phyloP scores from a whole-genome alignment of 2,888 invertebrate genomes.

The Diaphora mendica region DNA sequence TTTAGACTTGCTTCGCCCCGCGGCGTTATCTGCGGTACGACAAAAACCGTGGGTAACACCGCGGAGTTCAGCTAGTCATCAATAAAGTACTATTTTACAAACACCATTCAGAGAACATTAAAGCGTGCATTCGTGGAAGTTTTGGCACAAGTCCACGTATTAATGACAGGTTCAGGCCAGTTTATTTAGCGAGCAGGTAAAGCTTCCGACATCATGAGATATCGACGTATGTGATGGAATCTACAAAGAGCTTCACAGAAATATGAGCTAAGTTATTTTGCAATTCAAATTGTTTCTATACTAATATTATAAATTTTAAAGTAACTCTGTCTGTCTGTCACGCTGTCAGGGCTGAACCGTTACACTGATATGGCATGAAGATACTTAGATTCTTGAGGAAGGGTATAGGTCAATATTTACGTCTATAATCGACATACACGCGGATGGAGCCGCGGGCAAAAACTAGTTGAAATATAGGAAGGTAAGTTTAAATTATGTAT shows the following conservation, averaged over 20 bases:
- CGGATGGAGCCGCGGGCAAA: too few species aligned
- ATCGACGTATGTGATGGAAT: slow-evolving; percentile 5
- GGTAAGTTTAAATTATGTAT: neutral
- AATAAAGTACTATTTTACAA: neutral
- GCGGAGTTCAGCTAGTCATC: too few species aligned
- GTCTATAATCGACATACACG: too few species aligned
- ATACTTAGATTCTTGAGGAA: too few species aligned
- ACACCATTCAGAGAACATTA: neutral
- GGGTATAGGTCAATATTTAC: too few species aligned
- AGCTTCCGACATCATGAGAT: slow-evolving; percentile 35
- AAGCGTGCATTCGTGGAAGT: slow-evolving; percentile 28
- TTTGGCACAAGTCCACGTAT: slow-evolving; percentile 40
- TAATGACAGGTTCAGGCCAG: slow-evolving; percentile 18
- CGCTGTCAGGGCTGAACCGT: too few species aligned
- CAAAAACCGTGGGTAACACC: too few species aligned
- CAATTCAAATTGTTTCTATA: neutral
- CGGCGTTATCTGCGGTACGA: too few species aligned
- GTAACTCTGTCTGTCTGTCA: too few species aligned
- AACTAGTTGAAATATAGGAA: neutral
- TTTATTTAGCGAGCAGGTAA: slow-evolving; percentile 38
- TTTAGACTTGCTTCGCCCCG: too few species aligned
- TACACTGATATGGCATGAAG: too few species aligned
- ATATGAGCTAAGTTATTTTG: neutral
- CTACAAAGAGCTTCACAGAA: slow-evolving; percentile 27
- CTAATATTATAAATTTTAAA: too few species aligned